Evolutionary conservation across 1,140 invertebrate species (phyloP).

Genomic region (Drosophila auraria): DNA sequence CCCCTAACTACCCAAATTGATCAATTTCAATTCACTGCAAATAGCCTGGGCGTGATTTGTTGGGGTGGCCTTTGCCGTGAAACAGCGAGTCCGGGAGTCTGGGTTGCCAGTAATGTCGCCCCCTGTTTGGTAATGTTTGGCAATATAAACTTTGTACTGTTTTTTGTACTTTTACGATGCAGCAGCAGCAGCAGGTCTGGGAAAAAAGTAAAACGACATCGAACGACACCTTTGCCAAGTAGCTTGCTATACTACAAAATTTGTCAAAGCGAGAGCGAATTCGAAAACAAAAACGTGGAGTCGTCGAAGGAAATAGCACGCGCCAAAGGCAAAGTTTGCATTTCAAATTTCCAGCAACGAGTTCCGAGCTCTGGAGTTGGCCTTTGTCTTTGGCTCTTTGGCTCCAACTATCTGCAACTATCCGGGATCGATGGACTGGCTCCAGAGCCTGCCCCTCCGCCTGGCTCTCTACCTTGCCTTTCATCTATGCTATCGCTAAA

Average conservation of each 20-base stretch:
- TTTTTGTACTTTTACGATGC: slow-evolving; percentile 55
- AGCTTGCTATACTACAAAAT: slow-evolving; percentile 45
- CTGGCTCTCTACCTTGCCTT: too few relatives aligned
- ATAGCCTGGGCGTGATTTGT: slow-evolving; percentile 79
- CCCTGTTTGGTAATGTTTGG: slow-evolving; percentile 58
- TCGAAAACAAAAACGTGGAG: slow-evolving; percentile 31
- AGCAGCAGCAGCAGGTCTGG: neutral
- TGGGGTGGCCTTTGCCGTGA: slow-evolving; percentile 28
- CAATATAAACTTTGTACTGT: slow-evolving; percentile 64
- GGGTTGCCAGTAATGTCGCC: slow-evolving; percentile 53
- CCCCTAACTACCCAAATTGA: slow-evolving; percentile 79
- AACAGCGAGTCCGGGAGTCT: neutral
- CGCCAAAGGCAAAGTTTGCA: slow-evolving; percentile 34
- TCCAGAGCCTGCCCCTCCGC: too few relatives aligned
- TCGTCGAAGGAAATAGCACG: slow-evolving; percentile 13
- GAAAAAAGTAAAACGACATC: slow-evolving; percentile 27
- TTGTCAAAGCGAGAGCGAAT: slow-evolving; percentile 56
- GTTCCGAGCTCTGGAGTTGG: slow-evolving; percentile 12
- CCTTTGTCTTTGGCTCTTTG: slow-evolving; percentile 15
- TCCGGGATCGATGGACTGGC: neutral
- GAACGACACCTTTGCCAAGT: slow-evolving; percentile 56
- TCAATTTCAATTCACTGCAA: slow-evolving; percentile 82
- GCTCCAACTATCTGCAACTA: slow-evolving; percentile 8
- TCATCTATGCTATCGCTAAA: neutral
- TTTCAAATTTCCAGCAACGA: slow-evolving; percentile 40